Evolutionary conservation across 2,888 invertebrate species (phyloP).

Genomic region (Agriotes lineatus): DNA sequence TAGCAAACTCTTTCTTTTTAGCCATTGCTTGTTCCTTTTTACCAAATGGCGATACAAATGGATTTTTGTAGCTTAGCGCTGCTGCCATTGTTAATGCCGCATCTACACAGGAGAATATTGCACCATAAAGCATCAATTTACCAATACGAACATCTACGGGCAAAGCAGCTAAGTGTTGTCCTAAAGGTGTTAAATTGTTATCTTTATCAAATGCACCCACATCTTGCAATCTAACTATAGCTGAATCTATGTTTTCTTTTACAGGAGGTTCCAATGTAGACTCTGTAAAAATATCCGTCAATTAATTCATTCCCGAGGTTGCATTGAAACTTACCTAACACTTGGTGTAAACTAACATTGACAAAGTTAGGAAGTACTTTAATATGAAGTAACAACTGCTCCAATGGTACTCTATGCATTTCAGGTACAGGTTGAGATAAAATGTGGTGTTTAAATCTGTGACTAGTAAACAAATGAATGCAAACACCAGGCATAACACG

Average conservation of each 20-base stretch:
- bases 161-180: slow-evolving; percentile 87
- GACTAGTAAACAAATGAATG: slow-evolving; percentile 86
- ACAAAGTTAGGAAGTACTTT: slow-evolving; percentile 74
- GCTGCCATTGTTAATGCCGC: slow-evolving; percentile 93
- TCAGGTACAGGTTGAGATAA: slow-evolving; percentile 86
- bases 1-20: slow-evolving; percentile 81
- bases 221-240: slow-evolving; percentile 78
- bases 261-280: slow-evolving; percentile 82
- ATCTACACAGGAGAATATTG: slow-evolving; percentile 93
- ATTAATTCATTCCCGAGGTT: too few species aligned
- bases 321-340: slow-evolving; percentile 55
- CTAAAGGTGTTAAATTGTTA: slow-evolving; percentile 84
- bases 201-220: slow-evolving; percentile 84
- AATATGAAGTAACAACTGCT: slow-evolving; percentile 82
- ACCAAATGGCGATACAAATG: slow-evolving; percentile 81
- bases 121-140: slow-evolving; percentile 92
- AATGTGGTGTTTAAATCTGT: slow-evolving; percentile 76
- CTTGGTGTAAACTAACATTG: slow-evolving; percentile 56
- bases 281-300: too few species aligned
- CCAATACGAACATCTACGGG: slow-evolving; percentile 93
- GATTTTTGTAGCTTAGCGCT: slow-evolving; percentile 83
- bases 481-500: slow-evolving; percentile 91
- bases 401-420: slow-evolving; percentile 89
- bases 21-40: slow-evolving; percentile 79
- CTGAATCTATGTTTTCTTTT: slow-evolving; percentile 75